Evolutionary conservation across 2,113 vertebrate species (phyloP).

Genomic region (Nannospalax galili): DNA sequence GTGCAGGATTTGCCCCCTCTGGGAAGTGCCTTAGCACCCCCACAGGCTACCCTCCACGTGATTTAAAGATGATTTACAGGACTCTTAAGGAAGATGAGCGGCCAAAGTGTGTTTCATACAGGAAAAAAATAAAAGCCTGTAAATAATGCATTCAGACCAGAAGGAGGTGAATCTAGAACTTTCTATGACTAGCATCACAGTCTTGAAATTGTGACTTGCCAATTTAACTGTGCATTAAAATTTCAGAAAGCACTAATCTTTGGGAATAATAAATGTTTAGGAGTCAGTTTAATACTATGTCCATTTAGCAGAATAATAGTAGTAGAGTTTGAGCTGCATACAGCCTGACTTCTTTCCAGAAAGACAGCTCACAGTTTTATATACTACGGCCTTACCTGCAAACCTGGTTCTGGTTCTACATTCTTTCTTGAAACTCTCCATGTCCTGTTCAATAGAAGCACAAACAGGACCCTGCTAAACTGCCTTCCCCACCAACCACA

Average conservation of each 20-base stretch:
- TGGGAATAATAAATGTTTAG: no score
- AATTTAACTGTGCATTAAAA: neutral
- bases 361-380: no score
- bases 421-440: neutral
- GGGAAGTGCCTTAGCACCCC: neutral
- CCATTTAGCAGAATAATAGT: no score
- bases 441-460: neutral
- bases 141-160: neutral
- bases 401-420: no score
- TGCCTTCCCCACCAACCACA: neutral
- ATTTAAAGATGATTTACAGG: neutral
- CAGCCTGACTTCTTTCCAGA: neutral
- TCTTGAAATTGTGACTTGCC: neutral
- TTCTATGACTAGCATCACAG: neutral
- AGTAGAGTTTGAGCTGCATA: no score
- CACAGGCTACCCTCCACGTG: neutral
- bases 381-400: no score
- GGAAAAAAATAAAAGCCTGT: neutral
- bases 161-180: conserved; percentile 6
- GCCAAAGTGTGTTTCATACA: neutral
- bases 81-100: neutral
- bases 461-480: neutral
- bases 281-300: no score
- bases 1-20: rapidly evolving
- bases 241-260: neutral